These are phyloP conservation scores for Atherinomorus stipes DNA, from an alignment of 2,113 vertebrate genomes.

Conservation along the genomic window DNA sequence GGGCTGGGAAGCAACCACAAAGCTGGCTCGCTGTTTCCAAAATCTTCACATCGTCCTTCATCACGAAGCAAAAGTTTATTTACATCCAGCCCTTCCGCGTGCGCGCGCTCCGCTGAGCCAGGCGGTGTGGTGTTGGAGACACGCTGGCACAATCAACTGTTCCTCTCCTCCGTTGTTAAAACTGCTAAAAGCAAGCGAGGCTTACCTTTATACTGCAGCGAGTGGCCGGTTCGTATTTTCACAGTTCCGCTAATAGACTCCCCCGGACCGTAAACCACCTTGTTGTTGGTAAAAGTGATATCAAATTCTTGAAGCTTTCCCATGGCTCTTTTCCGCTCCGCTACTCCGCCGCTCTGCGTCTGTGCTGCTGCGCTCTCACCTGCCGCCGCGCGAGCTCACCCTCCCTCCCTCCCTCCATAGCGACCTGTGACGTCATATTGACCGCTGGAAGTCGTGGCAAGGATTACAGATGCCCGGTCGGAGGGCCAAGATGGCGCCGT, in stretches of 20 bases:
- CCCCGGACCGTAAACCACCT: constrained; percentile 92
- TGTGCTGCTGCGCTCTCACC: constrained; percentile 64
- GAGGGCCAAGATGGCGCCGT: too few species aligned
- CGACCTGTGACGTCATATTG: constrained; percentile 59
- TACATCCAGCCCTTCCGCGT: neutral
- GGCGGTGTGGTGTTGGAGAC: neutral
- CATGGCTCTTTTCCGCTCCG: constrained; percentile 77
- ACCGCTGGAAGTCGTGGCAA: constrained; percentile 17
- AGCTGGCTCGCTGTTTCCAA: neutral
- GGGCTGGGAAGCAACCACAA: neutral
- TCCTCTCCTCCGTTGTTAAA: neutral
- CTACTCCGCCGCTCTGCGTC: constrained; percentile 33
- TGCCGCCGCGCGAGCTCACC: constrained; percentile 59
- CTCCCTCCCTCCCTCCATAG: constrained; percentile 1
- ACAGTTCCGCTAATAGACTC: constrained; percentile 90
- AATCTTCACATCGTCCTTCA: neutral
- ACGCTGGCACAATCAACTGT: neutral
- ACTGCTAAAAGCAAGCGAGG: neutral
- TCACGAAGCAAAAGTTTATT: constrained; percentile 51
- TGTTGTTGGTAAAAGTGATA: constrained; percentile 88
- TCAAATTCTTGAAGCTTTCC: constrained; percentile 95
- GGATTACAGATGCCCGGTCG: too few species aligned
- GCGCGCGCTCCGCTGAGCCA: constrained; percentile 15
- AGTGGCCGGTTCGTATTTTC: constrained; percentile 84
- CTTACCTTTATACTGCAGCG: constrained; percentile 92